Base-by-base conservation (phyloP, 2,113 vertebrate genomes). In the Labeo rohita region DNA sequence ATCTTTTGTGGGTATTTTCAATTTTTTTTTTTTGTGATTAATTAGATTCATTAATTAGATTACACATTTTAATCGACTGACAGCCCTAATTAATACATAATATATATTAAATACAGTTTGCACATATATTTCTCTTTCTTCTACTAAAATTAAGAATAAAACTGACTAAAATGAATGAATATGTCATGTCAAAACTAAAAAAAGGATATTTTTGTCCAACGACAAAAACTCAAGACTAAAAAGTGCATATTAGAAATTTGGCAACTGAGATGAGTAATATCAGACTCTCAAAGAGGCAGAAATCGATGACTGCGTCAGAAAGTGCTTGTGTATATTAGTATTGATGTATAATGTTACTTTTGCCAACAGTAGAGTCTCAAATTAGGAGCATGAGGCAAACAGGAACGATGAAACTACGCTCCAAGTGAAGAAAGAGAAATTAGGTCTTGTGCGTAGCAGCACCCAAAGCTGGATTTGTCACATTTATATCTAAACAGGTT, bases 241-340 rank as follows among this genome's bases (percentile, higher is more conserved):
- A 70, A 70, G 15, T 2, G 3, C 15, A 39, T 18, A 70, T 70
- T 2, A 59, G 66, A 70, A 43, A 21, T 16, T 10, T 7, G 4
- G 68, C 39, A 43, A 4, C 8, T 72, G 18, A 43, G 3, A 43
- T 43, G 3, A 8, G 8, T 43, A 43, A 70, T 70, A 43, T 70
- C 36, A 72, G 15, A 72, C 4, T 66, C 79, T 85, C 45, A 84
- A 88, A 86, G 80, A 72, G 23, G 61, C 73, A 52, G 52, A 79
- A 79, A 70, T 49, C 65, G 45, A 85, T 83, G 79, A 80, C 73
- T 78, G 18, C 34, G 56, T 72, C 72, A 52, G 75, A 78, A 78
- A 73, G 2, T 3, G 2, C 36, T 39, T 73, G 15, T 43, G 11
- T 21, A 0, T 36, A 43, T 72, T 15, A 10, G 12, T 34, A 3